These are phyloP conservation scores for Nymphalis urticae DNA, from an alignment of 2,888 invertebrate species.

Conservation along the genomic window DNA sequence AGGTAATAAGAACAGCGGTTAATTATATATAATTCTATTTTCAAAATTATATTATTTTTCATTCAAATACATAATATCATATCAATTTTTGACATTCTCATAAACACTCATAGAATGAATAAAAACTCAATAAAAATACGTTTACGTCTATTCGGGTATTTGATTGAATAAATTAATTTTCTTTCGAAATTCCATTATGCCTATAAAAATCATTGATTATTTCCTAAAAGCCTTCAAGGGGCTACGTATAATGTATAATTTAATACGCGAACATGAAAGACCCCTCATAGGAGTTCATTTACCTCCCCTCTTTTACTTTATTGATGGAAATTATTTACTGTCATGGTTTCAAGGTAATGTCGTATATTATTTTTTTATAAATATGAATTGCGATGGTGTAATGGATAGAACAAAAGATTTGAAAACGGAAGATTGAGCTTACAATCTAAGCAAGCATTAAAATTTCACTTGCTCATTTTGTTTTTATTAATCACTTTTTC, in stretches of 20 bases:
- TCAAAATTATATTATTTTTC: too few species aligned
- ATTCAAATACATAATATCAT: too few species aligned
- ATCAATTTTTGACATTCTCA: too few species aligned
- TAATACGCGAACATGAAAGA: constrained; percentile 29
- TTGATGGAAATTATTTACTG: constrained; percentile 25
- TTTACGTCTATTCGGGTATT: background rate
- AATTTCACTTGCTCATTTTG: too few species aligned
- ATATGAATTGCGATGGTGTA: background rate
- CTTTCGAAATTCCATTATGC: constrained; percentile 9
- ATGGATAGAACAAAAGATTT: too few species aligned
- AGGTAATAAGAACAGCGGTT: too few species aligned
- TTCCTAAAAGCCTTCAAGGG: constrained; percentile 27
- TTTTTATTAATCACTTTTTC: too few species aligned
- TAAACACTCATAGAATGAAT: too few species aligned
- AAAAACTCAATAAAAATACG: background rate
- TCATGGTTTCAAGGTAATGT: constrained; percentile 4
- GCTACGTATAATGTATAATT: constrained; percentile 27
- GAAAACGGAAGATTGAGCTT: too few species aligned
- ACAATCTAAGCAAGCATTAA: too few species aligned
- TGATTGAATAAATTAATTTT: constrained; percentile 7
- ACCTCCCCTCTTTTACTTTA: constrained; percentile 23
- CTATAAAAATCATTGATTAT: constrained; percentile 23
- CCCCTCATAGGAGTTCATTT: constrained; percentile 30
- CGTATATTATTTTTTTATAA: background rate
- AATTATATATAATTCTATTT: too few species aligned